Conservation (phyloP, 2,113 vertebrate genomes). For the Barnardius zonarius region DNA sequence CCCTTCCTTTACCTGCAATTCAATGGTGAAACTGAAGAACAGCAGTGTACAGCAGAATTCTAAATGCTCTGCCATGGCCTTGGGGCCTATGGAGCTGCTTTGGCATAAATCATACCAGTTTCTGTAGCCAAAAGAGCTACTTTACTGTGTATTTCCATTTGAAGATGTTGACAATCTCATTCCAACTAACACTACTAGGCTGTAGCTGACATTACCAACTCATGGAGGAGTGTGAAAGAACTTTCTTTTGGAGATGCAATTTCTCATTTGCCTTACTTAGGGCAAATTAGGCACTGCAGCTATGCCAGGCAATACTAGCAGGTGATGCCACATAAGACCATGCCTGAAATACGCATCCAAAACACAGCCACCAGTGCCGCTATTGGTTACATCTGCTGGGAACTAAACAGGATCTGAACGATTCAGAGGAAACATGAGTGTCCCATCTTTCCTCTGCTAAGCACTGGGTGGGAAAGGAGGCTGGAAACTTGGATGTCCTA, state of each 20-base stretch:
- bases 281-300: neutral
- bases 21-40: neutral
- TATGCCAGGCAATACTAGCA: neutral
- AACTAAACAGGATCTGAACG: neutral
- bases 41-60: neutral
- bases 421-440: neutral
- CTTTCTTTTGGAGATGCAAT: neutral
- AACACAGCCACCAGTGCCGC: rapidly evolving
- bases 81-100: neutral
- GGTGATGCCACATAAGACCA: neutral
- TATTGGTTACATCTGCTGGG: neutral
- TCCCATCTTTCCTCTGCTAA: neutral
- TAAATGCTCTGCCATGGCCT: neutral
- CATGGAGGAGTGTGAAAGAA: neutral
- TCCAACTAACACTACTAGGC: neutral
- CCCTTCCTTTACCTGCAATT: neutral
- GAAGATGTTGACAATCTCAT: neutral
- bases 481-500: neutral
- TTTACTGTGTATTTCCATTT: neutral
- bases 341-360: neutral
- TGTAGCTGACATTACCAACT: neutral
- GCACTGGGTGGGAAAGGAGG: rapidly evolving
- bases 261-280: neutral
- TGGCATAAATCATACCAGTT: neutral
- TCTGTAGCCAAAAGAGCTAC: neutral